Base-by-base conservation (phyloP, 2,888 invertebrate species). In the Agrotis puta region DNA sequence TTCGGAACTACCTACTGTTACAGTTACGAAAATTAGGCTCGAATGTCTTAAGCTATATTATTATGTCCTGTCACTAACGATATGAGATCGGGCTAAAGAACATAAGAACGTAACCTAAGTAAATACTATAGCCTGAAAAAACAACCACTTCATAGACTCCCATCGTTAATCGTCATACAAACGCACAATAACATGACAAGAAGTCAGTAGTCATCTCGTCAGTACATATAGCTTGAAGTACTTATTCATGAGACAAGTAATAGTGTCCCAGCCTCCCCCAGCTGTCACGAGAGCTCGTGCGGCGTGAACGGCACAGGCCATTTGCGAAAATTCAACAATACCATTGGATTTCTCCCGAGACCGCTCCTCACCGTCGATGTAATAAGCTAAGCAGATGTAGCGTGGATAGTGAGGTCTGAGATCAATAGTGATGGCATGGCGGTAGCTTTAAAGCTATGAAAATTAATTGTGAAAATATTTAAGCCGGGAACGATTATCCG, bases 271-370 rank as follows among this genome's bases (percentile, higher is more conserved):
- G 75, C 70, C 11, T 81, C 85, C 87, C 88, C 69, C 50, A 62
- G 86, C 88, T 85, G 88, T 88, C 90, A 85, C 53, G 70, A 50
- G 57, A 57, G 72, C 77, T 78, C 58, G 67, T 74, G 81, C 77
- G 64, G 67, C 73, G 76, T 70, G 82, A 81, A 75, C 71, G 72
- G 77, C 81, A 74, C 83, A 83, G 83, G 85, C 86, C 88, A 90
- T 90, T 90, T 90, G 86, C 87, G 87, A 88, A 87, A 88, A 90
- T 90, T 88, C 88, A 87, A 90, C 90, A 88, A 90, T 88, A 82
- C 82, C 84, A 86, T 85, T 84, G 89, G 81, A 90, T 89, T 88
- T 86, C 90, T 85, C 89, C 33, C 0, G 87, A 83, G 89, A 83
- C 69, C 79, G 81, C 81, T 88, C 81, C 85, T 86, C 87, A 83